Evolutionary conservation across 2,888 invertebrate genomes (phyloP).

Genomic region (Polietes domitor): DNA sequence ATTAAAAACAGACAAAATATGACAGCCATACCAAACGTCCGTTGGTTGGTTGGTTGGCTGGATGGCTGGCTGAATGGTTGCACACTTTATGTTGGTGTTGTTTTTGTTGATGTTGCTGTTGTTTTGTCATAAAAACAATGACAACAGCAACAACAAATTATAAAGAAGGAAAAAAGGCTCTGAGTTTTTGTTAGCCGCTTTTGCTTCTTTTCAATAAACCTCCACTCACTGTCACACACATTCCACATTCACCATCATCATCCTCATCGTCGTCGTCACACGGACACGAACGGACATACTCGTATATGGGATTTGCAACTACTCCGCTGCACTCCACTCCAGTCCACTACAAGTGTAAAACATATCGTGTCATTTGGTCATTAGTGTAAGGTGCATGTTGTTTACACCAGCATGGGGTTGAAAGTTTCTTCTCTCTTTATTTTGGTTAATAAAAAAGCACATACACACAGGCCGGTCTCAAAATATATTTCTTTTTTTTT

Average conservation of each 20-base stretch:
- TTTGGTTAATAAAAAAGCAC: constrained; percentile 35
- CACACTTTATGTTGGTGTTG: neutral
- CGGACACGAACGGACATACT: too few relatives aligned
- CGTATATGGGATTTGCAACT: neutral
- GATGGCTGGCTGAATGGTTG: neutral
- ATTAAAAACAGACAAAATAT: constrained; percentile 51
- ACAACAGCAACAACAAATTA: neutral
- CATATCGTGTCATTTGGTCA: constrained; percentile 71
- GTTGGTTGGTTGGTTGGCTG: neutral
- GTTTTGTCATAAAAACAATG: constrained; percentile 23
- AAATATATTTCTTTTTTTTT: constrained; percentile 8
- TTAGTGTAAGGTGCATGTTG: constrained; percentile 71
- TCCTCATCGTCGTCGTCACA: neutral
- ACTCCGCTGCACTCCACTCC: too few relatives aligned
- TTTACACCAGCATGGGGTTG: constrained; percentile 67
- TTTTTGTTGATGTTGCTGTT: neutral
- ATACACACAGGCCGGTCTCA: neutral
- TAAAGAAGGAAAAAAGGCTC: constrained; percentile 19
- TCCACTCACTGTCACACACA: constrained; percentile 22
- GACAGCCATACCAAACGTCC: constrained; percentile 26
- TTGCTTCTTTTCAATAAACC: neutral
- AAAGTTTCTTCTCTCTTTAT: constrained; percentile 15
- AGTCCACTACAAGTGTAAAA: constrained; percentile 61
- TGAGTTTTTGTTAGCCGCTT: neutral
- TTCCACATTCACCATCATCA: neutral